Conservation (phyloP, 37 sponge, comb jelly and placozoan genomes). For the Lycopodina hypogea region DNA sequence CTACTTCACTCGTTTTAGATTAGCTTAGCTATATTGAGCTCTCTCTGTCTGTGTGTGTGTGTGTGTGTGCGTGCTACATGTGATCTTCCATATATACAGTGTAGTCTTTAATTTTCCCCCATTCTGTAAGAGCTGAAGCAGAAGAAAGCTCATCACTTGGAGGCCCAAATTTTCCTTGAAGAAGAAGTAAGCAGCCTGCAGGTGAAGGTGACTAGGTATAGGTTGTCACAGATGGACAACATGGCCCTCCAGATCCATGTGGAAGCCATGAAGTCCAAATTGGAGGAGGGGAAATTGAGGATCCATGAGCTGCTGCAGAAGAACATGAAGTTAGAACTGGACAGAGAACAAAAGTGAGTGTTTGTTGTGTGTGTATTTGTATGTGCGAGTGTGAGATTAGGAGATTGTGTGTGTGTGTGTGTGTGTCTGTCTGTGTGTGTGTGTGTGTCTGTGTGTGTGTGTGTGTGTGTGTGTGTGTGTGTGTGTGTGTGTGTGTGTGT, state of each 20-base stretch:
- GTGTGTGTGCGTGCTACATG: conserved; percentile 3
- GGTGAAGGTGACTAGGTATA: conserved; percentile 37
- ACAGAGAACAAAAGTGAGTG: conserved; percentile 70
- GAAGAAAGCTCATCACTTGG: conserved; percentile 61
- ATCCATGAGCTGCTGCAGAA: conserved; percentile 77
- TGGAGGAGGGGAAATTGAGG: conserved; percentile 51
- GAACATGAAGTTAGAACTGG: conserved; percentile 70
- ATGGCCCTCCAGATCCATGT: conserved; percentile 55
- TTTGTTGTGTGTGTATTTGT: conserved; percentile 7
- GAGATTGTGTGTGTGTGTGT: neutral
- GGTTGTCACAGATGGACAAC: conserved; percentile 61
- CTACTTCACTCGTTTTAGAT: too few species aligned
- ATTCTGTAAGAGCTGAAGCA: conserved; percentile 71
- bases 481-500: too few species aligned
- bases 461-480: too few species aligned
- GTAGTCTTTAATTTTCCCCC: neutral
- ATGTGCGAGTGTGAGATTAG: neutral
- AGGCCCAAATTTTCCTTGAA: conserved; percentile 63
- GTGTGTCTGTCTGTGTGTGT: too few species aligned
- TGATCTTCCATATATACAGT: neutral
- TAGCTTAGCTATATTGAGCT: neutral
- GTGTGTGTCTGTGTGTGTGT: too few species aligned
- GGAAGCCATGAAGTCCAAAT: conserved; percentile 65
- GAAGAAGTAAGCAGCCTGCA: conserved; percentile 59
- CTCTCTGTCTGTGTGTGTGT: neutral